Evolutionary conservation across 2,797 vertebrate species (phyloP).

Genomic region (Scolopax bukidnonensis): DNA sequence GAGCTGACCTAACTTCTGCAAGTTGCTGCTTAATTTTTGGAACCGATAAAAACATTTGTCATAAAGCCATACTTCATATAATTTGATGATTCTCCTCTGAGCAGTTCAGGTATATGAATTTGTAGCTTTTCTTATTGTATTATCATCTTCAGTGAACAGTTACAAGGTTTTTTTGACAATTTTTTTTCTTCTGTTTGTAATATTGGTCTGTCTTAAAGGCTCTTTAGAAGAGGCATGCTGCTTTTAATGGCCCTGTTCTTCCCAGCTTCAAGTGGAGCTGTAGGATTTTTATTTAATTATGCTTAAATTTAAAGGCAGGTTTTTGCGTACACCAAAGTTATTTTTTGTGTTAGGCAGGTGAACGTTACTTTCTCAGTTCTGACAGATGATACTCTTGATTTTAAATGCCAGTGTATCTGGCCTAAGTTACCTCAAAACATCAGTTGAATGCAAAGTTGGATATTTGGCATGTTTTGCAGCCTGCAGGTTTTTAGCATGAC

Average conservation of each 20-base stretch:
- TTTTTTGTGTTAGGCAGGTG: not conserved
- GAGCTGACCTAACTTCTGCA: not conserved
- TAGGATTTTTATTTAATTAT: not conserved
- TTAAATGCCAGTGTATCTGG: not conserved
- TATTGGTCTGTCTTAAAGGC: not conserved
- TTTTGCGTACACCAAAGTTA: not conserved
- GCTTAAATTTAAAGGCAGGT: not conserved
- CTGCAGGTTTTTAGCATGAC: not conserved
- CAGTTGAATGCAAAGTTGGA: not conserved
- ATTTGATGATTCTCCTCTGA: not conserved
- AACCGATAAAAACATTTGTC: not conserved
- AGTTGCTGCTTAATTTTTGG: not conserved
- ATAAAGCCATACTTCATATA: not conserved
- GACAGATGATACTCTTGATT: not conserved
- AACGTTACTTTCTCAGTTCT: not conserved
- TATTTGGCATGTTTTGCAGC: not conserved
- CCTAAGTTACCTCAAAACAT: not conserved
- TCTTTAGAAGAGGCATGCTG: not conserved
- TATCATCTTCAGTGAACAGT: not conserved
- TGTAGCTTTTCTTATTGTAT: not conserved
- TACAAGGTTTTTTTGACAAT: fast-evolving
- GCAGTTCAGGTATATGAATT: not conserved
- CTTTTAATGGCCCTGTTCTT: fast-evolving
- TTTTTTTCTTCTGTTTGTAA: not conserved
- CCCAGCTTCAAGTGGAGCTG: not conserved